Conservation (phyloP, 2,888 invertebrate genomes). For the Apotomis betuletana region DNA sequence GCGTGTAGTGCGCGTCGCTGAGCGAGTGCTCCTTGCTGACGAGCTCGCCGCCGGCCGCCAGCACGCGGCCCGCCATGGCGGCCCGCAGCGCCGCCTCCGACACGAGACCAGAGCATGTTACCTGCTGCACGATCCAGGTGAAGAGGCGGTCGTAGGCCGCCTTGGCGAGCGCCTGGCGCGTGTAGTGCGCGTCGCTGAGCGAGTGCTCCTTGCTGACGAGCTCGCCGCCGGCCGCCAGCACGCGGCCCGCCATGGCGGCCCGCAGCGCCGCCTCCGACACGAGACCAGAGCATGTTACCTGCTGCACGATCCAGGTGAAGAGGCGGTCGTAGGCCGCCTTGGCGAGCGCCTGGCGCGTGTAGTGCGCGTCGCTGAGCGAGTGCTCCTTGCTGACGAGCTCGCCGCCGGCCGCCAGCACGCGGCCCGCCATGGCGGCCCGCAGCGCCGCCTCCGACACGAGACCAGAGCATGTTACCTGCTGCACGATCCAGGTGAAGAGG, state of each 20-base stretch:
- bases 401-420: conserved; percentile 96
- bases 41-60: conserved; percentile 92
- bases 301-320: conserved; percentile 96
- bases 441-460: conserved; percentile 87
- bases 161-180: conserved; percentile 96
- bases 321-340: conserved; percentile 98
- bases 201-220: conserved; percentile 91
- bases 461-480: too few relatives aligned
- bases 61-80: conserved; percentile 93
- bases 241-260: conserved; percentile 91
- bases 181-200: conserved; percentile 92
- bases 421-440: conserved; percentile 89
- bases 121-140: conserved; percentile 93
- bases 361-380: conserved; percentile 91
- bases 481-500: conserved; percentile 97
- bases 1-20: conserved; percentile 92
- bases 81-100: conserved; percentile 86
- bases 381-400: conserved; percentile 89
- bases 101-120: too few relatives aligned
- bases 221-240: conserved; percentile 94
- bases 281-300: too few relatives aligned
- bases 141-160: conserved; percentile 98
- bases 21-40: conserved; percentile 93
- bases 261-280: conserved; percentile 87
- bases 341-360: conserved; percentile 95